Base-by-base conservation (phyloP, 2,113 vertebrate genomes). In the Tautogolabrus adspersus region DNA sequence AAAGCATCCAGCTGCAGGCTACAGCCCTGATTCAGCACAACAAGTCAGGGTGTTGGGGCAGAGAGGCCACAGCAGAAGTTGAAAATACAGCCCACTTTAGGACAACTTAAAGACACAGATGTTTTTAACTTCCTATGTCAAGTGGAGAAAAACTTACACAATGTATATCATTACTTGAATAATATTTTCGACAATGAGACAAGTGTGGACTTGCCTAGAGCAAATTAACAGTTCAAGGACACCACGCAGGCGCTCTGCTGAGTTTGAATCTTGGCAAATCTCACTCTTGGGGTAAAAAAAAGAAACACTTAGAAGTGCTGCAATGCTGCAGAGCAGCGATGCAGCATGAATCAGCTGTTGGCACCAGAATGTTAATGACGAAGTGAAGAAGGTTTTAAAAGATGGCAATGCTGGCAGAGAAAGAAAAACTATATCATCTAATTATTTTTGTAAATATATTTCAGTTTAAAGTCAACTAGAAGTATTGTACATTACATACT, bases 1-100 rank as follows among this genome's bases (percentile, higher is more conserved):
- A 96, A 82, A 26, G 85, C 76, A 87, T 96, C 97, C 97, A 98
- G 92, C 92, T 91, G 90, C 94, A 94, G 92, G 94, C 93, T 93
- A 93, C 91, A 94, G 92, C 90, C 93, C 95, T 95, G 81, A 96
- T 95, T 96, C 96, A 96, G 95, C 95, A 96, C 91, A 90, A 86
- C 89, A 92, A 88, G 93, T 93, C 46, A 62, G 69, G 72, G 44
- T 63, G 94, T 88, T 1, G 44, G 69, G 21, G 54, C 72, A 66
- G 22, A 37, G 58, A 79, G 92, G 93, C 94, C 93, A 90, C 90
- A 93, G 89, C 89, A 88, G 86, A 91, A 90, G 60, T 93, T 63
- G 55, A 59, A 82, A 65, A 86, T 42, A 47, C 58, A 74, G 21
- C 42, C 68, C 37, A 76, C 66, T 77, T 60, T 58, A 1, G 16